These are phyloP conservation scores for Parus major DNA, from an alignment of 2,113 vertebrate genomes.

Conservation along the genomic window DNA sequence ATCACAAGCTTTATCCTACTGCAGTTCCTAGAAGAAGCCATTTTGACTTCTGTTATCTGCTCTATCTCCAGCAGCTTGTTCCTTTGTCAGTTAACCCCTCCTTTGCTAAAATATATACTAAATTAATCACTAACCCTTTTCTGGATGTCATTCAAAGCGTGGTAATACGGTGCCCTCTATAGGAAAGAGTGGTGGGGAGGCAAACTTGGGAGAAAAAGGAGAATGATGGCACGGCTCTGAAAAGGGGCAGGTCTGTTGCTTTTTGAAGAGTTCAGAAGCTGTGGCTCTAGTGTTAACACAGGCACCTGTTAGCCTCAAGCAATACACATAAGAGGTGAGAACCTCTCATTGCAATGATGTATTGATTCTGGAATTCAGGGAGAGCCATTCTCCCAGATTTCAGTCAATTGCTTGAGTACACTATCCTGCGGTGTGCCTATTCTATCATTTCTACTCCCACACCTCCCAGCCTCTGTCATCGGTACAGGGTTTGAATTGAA, in stretches of 20 bases:
- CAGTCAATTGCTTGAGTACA: constrained; percentile 7
- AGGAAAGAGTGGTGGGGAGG: not conserved
- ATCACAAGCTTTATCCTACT: not conserved
- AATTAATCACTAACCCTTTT: not conserved
- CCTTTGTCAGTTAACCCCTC: not conserved
- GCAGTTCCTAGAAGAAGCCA: not conserved
- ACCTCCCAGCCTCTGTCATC: not conserved
- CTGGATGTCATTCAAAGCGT: not conserved
- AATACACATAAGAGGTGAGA: not conserved
- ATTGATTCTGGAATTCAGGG: constrained; percentile 37
- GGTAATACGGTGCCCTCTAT: not conserved
- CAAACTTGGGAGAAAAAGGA: not conserved
- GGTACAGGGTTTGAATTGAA: not conserved
- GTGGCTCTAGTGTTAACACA: not conserved
- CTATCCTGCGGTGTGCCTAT: not conserved
- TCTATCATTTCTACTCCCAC: not conserved
- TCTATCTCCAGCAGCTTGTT: not conserved
- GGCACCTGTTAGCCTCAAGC: not conserved
- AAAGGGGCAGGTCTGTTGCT: not conserved
- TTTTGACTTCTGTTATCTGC: not conserved
- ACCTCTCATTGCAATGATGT: not conserved
- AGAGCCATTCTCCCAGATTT: constrained; percentile 3
- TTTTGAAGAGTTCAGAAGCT: not conserved
- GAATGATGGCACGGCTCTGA: not conserved
- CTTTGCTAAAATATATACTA: not conserved